Percentiles rank a stretch among this genome's conserved stretches.
phyloP scores from a whole-genome alignment of 2,113 vertebrate genomes.

The Salvator merianae region DNA sequence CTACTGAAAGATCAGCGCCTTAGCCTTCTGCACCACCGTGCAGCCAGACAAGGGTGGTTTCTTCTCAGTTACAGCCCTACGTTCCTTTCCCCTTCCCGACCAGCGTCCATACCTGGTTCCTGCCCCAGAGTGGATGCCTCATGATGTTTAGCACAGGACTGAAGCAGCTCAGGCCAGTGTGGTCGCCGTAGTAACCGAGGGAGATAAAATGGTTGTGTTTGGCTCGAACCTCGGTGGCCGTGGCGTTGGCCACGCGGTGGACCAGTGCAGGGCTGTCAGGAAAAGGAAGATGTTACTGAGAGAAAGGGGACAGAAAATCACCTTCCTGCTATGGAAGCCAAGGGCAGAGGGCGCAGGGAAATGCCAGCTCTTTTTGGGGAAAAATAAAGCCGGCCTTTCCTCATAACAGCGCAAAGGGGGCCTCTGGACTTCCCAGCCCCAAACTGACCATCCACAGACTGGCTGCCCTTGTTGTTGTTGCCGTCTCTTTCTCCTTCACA shows the following conservation, averaged over 20 bases:
- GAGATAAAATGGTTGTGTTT: constrained; percentile 62
- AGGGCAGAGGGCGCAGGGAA: too few relatives aligned
- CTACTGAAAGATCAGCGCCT: too few relatives aligned
- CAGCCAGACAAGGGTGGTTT: neutral
- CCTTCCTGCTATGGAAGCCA: neutral
- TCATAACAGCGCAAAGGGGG: too few relatives aligned
- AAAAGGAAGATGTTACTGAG: accelerated
- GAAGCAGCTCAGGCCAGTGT: constrained; percentile 73
- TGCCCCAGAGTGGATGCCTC: constrained; percentile 71
- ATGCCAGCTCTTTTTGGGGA: too few relatives aligned
- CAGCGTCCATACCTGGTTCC: constrained; percentile 63
- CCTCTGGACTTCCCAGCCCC: too few relatives aligned
- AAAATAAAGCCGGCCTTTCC: too few relatives aligned
- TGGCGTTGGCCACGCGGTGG: constrained; percentile 45
- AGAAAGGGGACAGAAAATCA: neutral
- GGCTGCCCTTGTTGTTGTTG: too few relatives aligned
- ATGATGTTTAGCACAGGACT: constrained; percentile 73
- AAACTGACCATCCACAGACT: too few relatives aligned
- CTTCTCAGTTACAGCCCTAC: too few relatives aligned
- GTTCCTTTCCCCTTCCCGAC: too few relatives aligned
- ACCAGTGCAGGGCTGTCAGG: constrained; percentile 46
- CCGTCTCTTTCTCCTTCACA: too few relatives aligned
- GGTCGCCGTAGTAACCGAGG: constrained; percentile 56
- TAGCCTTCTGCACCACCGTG: too few relatives aligned
- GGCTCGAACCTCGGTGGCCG: constrained; percentile 54